Evolutionary conservation across 2,113 vertebrate species (phyloP), one percentile per base, ranked within the genome.

Genomic region (Azemiops feae): DNA sequence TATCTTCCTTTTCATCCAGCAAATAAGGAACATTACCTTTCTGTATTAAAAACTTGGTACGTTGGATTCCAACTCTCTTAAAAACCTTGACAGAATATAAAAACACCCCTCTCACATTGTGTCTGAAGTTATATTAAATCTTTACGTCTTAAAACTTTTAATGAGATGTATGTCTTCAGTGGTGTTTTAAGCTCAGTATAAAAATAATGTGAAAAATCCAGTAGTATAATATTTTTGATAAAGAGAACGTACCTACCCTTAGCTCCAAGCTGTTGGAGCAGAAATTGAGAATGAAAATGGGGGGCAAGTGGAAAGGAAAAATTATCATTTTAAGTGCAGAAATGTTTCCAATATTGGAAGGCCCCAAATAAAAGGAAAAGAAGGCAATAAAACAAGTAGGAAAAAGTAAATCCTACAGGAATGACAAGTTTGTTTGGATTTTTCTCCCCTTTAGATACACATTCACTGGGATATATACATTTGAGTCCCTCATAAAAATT

Each of bases 401-500:
- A 81, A 43, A 81, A 43, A 10, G 3, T n/a, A 64, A 90, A 50
- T 52, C 93, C 94, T 27, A 0, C 34, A 1, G 1, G 34, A 8
- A 86, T 74, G 7, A 64, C 54, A 94, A 91, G 8, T 87, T 87
- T 87, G 87, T 55, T 94, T 43, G 88, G 0, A 12, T 27, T 25
- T 89, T 96, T 91, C 3, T 88, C 95, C 30, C 95, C 94, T n/a
- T 92, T 94, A 99, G 99, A 97, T 98, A 99, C 93, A 98, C 97
- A 87, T 99, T 99, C 95, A 99, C 99, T 95, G 99, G 98, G 91
- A 99, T 99, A 97, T 99, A 99, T 96, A 99, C 99, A 47, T 98
- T 98, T 97, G 99, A 99, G 97, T 99, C 98, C 90, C 97, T 99
- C 20, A 96, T 99, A 95, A 99, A 99, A 98, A 98, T 99, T 89